A percentile compares a stretch with the other conserved stretches of the same genome.
phyloP scores from a whole-genome alignment of 2,113 vertebrate species.

The Saiga tatarica region DNA sequence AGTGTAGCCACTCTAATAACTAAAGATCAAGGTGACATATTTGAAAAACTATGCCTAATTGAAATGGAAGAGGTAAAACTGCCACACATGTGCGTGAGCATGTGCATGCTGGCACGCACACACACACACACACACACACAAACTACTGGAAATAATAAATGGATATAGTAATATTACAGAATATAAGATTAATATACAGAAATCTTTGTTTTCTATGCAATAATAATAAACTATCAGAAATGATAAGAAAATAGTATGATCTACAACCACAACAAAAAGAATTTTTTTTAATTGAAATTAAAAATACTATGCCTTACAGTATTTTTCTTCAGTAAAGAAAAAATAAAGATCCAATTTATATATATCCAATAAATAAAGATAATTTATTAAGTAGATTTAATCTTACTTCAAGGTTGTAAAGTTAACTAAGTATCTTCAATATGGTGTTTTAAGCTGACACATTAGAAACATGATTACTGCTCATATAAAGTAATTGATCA shows the following conservation, averaged over 20 bases:
- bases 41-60: neutral
- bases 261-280: neutral
- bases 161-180: neutral
- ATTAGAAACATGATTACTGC: neutral
- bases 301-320: neutral
- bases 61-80: neutral
- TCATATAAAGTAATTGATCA: neutral
- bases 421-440: neutral
- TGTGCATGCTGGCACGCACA: accelerated
- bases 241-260: neutral
- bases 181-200: neutral
- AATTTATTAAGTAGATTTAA: conserved; percentile 19
- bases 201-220: neutral
- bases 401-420: neutral
- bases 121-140: neutral
- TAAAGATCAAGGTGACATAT: neutral
- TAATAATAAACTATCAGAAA: neutral
- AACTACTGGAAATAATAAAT: neutral
- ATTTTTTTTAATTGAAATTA: neutral
- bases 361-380: too few relatives aligned
- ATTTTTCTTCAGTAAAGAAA: neutral
- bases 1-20: neutral
- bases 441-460: neutral
- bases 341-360: too few relatives aligned
- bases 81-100: accelerated